These are phyloP conservation scores for Axis porcinus DNA, from an alignment of 2,113 vertebrate genomes.

Conservation along the genomic window DNA sequence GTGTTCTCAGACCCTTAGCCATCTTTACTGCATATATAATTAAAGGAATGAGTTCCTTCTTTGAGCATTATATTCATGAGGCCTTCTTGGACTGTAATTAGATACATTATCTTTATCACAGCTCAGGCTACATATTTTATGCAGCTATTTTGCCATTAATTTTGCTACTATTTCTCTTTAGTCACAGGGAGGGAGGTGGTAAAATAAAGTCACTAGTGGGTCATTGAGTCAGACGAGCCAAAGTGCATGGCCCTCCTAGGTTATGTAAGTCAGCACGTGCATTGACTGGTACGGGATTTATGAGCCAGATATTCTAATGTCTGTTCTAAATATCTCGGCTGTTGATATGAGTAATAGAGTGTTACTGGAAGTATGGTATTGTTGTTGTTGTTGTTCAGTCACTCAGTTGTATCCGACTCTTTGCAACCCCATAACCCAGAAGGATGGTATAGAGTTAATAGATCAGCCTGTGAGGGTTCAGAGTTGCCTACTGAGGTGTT, in stretches of 20 bases:
- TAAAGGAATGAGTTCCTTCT: background rate
- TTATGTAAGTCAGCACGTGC: background rate
- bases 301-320: background rate
- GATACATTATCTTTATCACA: background rate
- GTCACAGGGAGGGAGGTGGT: background rate
- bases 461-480: background rate
- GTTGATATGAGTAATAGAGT: background rate
- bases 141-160: background rate
- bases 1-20: background rate
- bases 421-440: background rate
- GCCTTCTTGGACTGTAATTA: background rate
- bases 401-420: background rate
- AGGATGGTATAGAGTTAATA: background rate
- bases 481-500: background rate
- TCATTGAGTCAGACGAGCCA: background rate
- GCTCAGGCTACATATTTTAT: background rate
- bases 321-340: background rate
- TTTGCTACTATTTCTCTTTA: conserved; percentile 23
- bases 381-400: background rate
- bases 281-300: background rate
- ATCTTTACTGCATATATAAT: background rate
- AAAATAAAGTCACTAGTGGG: background rate
- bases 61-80: background rate
- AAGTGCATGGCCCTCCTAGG: background rate
- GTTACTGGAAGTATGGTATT: background rate